Percentiles rank a stretch among this genome's conserved stretches.
These are phyloP conservation scores for Chaetodon trifasciatus DNA, from an alignment of 2,797 vertebrate genomes.

Conservation along the genomic window DNA sequence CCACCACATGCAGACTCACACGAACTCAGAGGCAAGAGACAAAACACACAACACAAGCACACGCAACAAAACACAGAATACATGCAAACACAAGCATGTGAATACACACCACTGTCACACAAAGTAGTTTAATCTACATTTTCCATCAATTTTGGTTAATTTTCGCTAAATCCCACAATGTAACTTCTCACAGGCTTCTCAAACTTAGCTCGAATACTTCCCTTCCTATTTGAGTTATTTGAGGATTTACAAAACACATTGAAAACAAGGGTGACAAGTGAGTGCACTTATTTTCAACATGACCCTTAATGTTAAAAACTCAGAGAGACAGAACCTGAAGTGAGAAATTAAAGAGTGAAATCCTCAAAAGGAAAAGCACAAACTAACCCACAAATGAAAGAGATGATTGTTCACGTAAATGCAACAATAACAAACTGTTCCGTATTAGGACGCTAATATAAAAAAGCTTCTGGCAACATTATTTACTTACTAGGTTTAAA, in stretches of 20 bases:
- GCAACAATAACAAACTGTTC: neutral
- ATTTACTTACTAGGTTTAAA: neutral
- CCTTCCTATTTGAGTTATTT: neutral
- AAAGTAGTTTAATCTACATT: neutral
- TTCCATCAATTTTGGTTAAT: neutral
- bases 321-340: neutral
- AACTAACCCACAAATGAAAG: neutral
- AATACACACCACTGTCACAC: neutral
- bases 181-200: neutral
- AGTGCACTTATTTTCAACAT: no score
- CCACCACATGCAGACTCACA: conserved; percentile 47
- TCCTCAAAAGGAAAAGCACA: neutral
- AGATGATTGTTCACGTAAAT: neutral
- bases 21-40: neutral
- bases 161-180: neutral
- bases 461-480: neutral
- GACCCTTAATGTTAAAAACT: neutral
- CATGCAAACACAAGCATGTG: neutral
- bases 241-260: neutral
- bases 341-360: neutral
- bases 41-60: neutral
- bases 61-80: neutral
- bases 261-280: neutral
- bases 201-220: neutral
- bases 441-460: neutral